Evolutionary conservation across 2,888 invertebrate species (phyloP), one percentile per base, ranked within the genome.

Genomic region (Orthosia incerta): DNA sequence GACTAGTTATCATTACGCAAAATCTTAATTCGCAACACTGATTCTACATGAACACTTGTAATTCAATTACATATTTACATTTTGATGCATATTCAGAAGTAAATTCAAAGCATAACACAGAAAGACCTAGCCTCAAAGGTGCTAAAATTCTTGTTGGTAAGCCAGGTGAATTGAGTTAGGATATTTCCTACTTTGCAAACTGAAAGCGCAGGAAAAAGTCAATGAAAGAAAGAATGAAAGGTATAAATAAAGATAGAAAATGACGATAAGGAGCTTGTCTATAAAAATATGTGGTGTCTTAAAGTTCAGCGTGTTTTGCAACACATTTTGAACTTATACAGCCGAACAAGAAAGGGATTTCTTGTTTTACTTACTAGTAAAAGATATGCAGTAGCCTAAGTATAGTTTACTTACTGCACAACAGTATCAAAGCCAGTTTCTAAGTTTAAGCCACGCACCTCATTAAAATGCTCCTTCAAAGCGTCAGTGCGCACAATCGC

Each of bases 401-500:
- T 16, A 63, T n/a, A 45, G 48, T 75, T 51, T 23, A 31, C 60
- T 56, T 23, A 78, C 45, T n/a, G 62, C 50, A 68, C 68, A 75
- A 76, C 55, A 65, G 51, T 64, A 61, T 56, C 60, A 66, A 62
- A 64, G 61, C 50, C 57, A 56, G 74, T 60, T 78, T 71, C 76
- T 76, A 82, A 59, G 73, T 76, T 75, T 74, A 82, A 83, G 80
- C 61, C 72, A 76, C 74, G 70, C 85, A 87, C 75, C 87, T 86
- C 88, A 87, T 88, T 87, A 87, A 86, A 85, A 87, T 84, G 68
- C 82, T 80, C 73, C 78, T 86, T 82, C 83, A 78, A 87, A 89
- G 89, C 83, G 88, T 87, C 87, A 86, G 87, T 76, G 84, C 88
- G 85, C 84, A 87, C 87, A 87, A 87, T 87, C 88, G 85, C 87